Base-by-base conservation (phyloP, 2,113 vertebrate species). In the Salvelinus sp. region DNA sequence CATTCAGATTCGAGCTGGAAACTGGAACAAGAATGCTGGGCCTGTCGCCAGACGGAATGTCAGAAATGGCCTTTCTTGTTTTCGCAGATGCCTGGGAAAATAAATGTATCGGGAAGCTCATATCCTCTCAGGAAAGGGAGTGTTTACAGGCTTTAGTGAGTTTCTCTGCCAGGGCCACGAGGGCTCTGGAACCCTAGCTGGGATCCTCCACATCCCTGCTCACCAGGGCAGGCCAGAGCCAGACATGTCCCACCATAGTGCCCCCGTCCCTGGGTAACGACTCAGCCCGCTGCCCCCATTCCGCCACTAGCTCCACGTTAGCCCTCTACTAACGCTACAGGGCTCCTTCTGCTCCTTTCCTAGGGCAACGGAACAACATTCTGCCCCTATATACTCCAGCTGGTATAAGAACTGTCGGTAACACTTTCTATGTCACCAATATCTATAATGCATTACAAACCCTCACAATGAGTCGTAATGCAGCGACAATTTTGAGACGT, bases 61-160 rank as follows among this genome's bases (percentile, higher is more conserved):
- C 80, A 78, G 75, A 83, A 78, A 69, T 27, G 1, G 69, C 58
- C 72, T 75, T 76, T 60, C 28, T 80, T 87, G 84, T 91, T 92
- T 87, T 79, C 74, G 83, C 85, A 89, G 78, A 89, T 89, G 88
- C 83, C 87, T 90, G 85, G 83, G 88, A 88, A 90, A 92, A 91
- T 85, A 89, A 81, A 85, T 81, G 79, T 83, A 83, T 84, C 82
- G 2, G 23, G 73, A 83, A 69, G 73, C 83, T 88, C 88, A 89
- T 88, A 88, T 91, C 89, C 87, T 90, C 86, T 66, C 85, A 88
- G 91, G 89, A 90, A 87, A 86, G 71, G 72, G 75, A 80, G 62
- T 87, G 86, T 91, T 88, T 90, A 79, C 76, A 79, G 64, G 81
- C 73, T 80, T 90, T 77, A 70, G 65, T 44, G 38, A 74, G 70